Evolutionary conservation across 1,140 invertebrate species (phyloP), one percentile per base, ranked within the genome.

Genomic region (Trachelipus rathkii): DNA sequence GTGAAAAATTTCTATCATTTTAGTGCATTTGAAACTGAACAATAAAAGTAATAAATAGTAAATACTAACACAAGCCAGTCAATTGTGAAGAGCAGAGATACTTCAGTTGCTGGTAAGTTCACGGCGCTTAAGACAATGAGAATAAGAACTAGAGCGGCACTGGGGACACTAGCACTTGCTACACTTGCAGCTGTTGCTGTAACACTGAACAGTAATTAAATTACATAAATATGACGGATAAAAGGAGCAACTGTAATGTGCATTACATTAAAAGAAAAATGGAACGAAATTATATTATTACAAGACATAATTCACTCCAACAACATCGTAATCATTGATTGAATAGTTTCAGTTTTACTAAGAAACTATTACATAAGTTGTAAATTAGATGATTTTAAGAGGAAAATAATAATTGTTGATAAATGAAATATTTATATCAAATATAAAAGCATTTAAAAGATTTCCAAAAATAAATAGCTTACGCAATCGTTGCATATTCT

Each of bases 151-250:
- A 97, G 86, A 2, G 95, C 95, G 24, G 95, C 95, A 84, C 93
- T 95, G 0, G 96, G 95, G 13, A 97, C 94, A 77, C 93, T 94
- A 2, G 95, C 95, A 71, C 94, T 95, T 13, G 95, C 96, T 82
- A 97, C 91, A 70, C 93, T 95, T 15, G 94, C 93, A 46, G 93
- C 92, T 0, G 95, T 96, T 8, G 94, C 94, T 45, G 94, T 95
- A 78, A 97, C 87, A 81, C 93, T 95, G 77, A 44, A 78, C 45
- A 44, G 6, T 3, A 72, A 3, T 33, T 23, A 6, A 33, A 33
- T 33, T 33, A 33, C 33, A 33, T n/a, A n/a, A n/a, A n/a, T n/a
- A n/a, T n/a, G n/a, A n/a, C n/a, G n/a, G n/a, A n/a, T n/a, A n/a
- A n/a, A n/a, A n/a, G n/a, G n/a, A n/a, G 6, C 6, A 3, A 33